These are phyloP conservation scores for Steatocranus sp. DNA, from an alignment of 2,797 vertebrate species.

Conservation along the genomic window DNA sequence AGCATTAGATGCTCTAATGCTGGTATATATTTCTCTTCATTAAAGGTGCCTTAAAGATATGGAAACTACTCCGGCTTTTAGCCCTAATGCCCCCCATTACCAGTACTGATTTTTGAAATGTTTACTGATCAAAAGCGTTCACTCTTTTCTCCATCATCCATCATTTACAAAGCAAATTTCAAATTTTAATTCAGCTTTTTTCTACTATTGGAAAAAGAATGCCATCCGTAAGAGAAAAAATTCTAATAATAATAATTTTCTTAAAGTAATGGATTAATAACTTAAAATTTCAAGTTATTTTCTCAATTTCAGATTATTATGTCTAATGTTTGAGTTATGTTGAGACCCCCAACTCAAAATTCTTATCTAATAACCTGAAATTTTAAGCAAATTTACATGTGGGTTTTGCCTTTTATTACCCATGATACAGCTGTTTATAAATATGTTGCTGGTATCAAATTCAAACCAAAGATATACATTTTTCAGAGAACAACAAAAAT, in stretches of 20 bases:
- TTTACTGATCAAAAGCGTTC: rapidly evolving
- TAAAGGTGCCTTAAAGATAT: not conserved
- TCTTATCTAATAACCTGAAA: not conserved
- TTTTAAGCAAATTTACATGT: not conserved
- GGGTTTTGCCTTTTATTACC: not conserved
- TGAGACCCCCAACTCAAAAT: not conserved
- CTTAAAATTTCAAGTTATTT: not conserved
- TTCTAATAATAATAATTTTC: too few relatives aligned
- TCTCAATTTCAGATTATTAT: not conserved
- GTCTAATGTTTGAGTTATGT: not conserved
- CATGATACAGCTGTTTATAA: not conserved
- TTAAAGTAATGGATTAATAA: not conserved
- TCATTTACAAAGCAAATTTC: rapidly evolving
- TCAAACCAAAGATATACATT: not conserved
- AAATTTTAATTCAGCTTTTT: not conserved
- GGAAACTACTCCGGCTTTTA: not conserved
- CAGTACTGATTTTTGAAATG: not conserved
- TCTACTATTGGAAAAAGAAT: not conserved
- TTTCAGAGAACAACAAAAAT: not conserved
- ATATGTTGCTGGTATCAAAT: not conserved
- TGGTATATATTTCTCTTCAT: not conserved
- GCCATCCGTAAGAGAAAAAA: not conserved
- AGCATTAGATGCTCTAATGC: not conserved
- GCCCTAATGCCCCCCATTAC: not conserved
- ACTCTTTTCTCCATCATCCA: not conserved